Base-by-base conservation (phyloP, 2,888 invertebrate genomes). In the Carcina quercana region DNA sequence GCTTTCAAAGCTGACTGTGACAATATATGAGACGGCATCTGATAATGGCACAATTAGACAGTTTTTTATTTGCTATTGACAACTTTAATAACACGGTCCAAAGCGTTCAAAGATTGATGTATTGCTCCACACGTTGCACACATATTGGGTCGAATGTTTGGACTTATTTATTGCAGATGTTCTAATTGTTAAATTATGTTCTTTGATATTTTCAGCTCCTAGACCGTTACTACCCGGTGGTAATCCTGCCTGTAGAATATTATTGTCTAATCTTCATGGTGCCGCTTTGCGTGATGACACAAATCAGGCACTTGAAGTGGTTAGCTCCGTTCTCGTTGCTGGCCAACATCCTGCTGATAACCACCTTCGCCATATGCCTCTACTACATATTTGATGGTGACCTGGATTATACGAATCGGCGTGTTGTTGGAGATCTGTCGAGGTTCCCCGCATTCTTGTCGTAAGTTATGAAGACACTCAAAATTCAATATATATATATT, bases 311-410 rank as follows among this genome's bases (percentile, higher is more conserved):
- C 58, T 82, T 97, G 6, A 93, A 91, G 58, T 90, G 89, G 62
- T 72, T 98, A 34, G 94, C 97, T 2, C 95, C 96, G 0, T 92
- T 96, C 59, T 97, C 97, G 0, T 84, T 92, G 35, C 60, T 94
- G 25, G 97, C 97, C 12, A 97, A 97, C 59, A 34, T 92, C 5
- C 87, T 94, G 19, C 91, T 96, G 54, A 74, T 93, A 1, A 61
- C 86, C 1, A 93, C 95, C 0, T 90, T 97, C 47, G 85, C 78
- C 14, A 91, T 97, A 48, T 94, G 94, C 12, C 85, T 95, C 15
- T 93, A 92, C 66, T 95, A 92, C 59, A 87, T 96, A 61, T 91
- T 96, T 54, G 86, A 84, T 45, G 75, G 69, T 22, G 58, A 66
- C 21, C 59, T 83, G 21, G 53, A 60, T 11, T 75, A 73, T 42